Evolutionary conservation across 2,888 invertebrate species (phyloP).

Genomic region (Dione juno): DNA sequence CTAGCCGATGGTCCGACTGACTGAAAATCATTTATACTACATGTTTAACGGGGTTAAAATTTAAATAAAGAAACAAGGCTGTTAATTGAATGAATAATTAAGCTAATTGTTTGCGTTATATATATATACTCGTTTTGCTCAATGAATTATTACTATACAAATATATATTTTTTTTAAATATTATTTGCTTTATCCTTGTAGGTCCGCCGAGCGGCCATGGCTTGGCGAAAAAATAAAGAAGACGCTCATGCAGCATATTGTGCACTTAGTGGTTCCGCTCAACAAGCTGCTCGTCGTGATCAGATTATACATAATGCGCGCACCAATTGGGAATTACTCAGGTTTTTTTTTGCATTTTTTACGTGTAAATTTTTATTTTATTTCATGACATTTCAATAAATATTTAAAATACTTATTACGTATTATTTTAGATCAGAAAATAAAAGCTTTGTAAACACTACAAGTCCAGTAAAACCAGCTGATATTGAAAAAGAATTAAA

Average conservation of each 20-base stretch:
- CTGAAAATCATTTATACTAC: no score
- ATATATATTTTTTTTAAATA: no score
- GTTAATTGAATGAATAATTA: neutral
- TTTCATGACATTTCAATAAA: neutral
- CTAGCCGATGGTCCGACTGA: no score
- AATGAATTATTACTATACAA: no score
- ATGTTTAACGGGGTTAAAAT: no score
- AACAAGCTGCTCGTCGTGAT: conserved; percentile 87
- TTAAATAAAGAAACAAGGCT: no score
- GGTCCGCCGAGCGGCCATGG: conserved; percentile 89
- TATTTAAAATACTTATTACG: neutral
- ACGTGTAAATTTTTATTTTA: neutral
- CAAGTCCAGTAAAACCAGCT: conserved; percentile 62
- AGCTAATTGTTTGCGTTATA: neutral
- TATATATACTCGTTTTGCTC: neutral
- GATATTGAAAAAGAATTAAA: conserved; percentile 66
- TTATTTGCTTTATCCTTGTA: conserved; percentile 45
- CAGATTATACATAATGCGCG: conserved; percentile 93
- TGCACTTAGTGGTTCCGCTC: conserved; percentile 82
- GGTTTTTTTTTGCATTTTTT: conserved; percentile 52
- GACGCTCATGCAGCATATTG: conserved; percentile 87
- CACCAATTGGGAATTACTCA: conserved; percentile 92
- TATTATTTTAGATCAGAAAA: conserved; percentile 84
- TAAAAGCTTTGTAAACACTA: conserved; percentile 75
- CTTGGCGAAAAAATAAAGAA: conserved; percentile 91